phyloP scores from a whole-genome alignment of 2,888 invertebrate species.

The Saturnia pavonia region DNA sequence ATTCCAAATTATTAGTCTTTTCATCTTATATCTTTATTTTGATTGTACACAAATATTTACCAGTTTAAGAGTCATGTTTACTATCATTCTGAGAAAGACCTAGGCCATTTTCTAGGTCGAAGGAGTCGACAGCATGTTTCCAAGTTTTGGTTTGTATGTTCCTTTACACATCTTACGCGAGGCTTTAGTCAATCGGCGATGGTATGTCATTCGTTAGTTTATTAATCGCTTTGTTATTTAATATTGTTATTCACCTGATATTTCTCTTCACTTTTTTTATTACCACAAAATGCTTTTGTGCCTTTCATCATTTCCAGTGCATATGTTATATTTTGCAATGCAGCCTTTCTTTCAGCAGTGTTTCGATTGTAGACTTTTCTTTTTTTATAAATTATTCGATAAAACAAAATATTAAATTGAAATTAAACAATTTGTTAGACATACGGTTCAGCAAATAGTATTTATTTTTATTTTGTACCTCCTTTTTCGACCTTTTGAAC shows the following conservation, averaged over 20 bases:
- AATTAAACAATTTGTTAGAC: background rate
- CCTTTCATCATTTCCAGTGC: background rate
- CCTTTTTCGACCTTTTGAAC: background rate
- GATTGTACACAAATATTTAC: constrained; percentile 13
- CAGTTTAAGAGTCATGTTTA: constrained; percentile 20
- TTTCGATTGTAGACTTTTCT: background rate
- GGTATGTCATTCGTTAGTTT: constrained; percentile 52
- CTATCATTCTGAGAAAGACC: constrained; percentile 77
- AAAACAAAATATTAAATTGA: background rate
- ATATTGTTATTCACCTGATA: background rate
- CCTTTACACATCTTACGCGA: constrained; percentile 60
- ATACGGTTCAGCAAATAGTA: background rate
- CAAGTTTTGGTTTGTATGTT: constrained; percentile 78
- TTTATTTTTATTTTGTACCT: background rate
- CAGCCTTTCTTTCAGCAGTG: background rate
- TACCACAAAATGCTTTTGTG: background rate
- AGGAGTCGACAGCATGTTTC: constrained; percentile 78
- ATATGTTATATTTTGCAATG: background rate
- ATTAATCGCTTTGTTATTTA: constrained; percentile 28
- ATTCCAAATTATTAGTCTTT: background rate
- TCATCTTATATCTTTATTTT: background rate
- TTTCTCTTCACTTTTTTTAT: background rate
- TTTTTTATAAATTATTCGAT: background rate
- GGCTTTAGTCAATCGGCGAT: constrained; percentile 61
- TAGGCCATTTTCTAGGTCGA: constrained; percentile 78